phyloP scores from a whole-genome alignment of 1,140 invertebrate species.

The Neodiprion virginianus region DNA sequence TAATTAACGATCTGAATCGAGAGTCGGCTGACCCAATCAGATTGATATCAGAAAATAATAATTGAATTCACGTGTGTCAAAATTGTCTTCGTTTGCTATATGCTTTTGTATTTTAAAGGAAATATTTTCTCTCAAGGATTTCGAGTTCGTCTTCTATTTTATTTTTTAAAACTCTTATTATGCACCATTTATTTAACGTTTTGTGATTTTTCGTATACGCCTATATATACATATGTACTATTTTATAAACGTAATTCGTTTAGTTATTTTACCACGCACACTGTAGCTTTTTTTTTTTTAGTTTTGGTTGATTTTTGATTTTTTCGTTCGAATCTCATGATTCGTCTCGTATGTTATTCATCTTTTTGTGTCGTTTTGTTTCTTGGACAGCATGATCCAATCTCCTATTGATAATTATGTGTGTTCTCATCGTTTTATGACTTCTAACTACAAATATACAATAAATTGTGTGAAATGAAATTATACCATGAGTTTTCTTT shows the following conservation, averaged over 20 bases:
- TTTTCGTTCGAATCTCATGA: neutral
- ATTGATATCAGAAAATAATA: constrained; percentile 4
- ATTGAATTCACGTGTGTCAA: constrained; percentile 33
- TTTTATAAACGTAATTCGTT: neutral
- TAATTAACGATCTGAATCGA: constrained; percentile 39
- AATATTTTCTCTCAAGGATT: neutral
- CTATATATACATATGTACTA: neutral
- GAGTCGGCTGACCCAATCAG: constrained; percentile 19
- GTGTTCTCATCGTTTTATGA: constrained; percentile 33
- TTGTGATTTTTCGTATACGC: neutral
- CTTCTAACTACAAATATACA: neutral
- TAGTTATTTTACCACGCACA: neutral
- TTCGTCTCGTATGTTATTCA: neutral
- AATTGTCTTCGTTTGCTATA: constrained; percentile 18
- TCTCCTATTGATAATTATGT: constrained; percentile 29
- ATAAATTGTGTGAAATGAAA: constrained; percentile 8
- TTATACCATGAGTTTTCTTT: neutral
- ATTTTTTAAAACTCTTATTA: neutral
- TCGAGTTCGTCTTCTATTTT: neutral
- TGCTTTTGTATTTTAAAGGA: neutral
- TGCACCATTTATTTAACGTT: neutral
- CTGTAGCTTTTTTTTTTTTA: neutral
- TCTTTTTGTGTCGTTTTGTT: neutral
- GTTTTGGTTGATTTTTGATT: neutral
- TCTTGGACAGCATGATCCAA: constrained; percentile 40